phyloP scores from a whole-genome alignment of 2,797 vertebrate genomes.

The Lepidocolaptes lacrymiger region DNA sequence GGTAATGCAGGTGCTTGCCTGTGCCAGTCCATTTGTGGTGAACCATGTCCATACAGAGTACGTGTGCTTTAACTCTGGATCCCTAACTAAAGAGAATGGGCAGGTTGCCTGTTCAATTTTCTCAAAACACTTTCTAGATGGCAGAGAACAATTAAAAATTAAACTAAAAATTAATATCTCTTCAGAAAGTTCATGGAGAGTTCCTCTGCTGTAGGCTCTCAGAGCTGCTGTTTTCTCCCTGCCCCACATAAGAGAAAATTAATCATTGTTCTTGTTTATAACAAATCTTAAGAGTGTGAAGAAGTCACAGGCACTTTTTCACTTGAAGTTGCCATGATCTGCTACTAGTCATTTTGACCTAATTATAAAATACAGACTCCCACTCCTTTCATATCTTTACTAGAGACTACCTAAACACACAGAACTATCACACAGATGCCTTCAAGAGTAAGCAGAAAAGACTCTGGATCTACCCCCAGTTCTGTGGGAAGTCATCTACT shows the following conservation, averaged over 20 bases:
- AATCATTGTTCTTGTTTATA: neutral
- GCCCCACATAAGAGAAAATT: neutral
- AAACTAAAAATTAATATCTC: neutral
- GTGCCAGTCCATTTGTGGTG: neutral
- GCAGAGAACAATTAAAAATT: neutral
- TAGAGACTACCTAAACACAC: neutral
- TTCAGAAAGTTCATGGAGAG: neutral
- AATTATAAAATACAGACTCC: neutral
- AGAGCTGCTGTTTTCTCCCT: neutral
- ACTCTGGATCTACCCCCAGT: neutral
- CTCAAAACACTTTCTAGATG: neutral
- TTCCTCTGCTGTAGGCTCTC: neutral
- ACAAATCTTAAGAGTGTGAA: neutral
- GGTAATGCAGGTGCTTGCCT: neutral
- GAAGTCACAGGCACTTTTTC: neutral
- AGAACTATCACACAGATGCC: neutral
- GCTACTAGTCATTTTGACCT: neutral
- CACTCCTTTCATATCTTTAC: neutral
- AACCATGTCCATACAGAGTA: neutral
- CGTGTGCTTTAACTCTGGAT: rapidly evolving
- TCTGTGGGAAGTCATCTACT: neutral
- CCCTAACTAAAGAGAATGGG: neutral
- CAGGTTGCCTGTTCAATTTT: neutral
- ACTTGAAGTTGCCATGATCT: neutral
- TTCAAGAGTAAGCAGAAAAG: neutral